Evolutionary conservation across 1,140 invertebrate genomes (phyloP).

Genomic region (Scaptomyza graminum): DNA sequence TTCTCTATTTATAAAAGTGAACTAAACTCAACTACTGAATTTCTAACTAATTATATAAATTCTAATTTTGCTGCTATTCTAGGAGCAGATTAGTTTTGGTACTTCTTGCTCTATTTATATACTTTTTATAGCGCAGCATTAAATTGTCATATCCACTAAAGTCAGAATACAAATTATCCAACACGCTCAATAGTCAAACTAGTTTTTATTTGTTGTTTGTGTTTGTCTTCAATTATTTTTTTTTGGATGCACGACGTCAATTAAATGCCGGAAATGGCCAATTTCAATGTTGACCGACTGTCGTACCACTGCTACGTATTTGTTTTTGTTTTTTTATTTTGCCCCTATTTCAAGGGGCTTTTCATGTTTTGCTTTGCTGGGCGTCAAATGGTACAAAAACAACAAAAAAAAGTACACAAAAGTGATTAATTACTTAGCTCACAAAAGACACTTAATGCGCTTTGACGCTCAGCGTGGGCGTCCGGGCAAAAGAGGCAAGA

Average conservation of each 20-base stretch:
- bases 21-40: not conserved
- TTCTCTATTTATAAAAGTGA: not conserved
- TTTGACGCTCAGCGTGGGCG: slow-evolving; percentile 57
- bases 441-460: slow-evolving; percentile 67
- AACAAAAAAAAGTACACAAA: slow-evolving; percentile 31
- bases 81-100: not conserved
- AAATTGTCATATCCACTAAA: slow-evolving; percentile 22
- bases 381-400: slow-evolving; percentile 48
- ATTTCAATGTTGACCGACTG: slow-evolving; percentile 68
- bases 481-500: slow-evolving; percentile 27
- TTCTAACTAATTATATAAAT: too few relatives aligned
- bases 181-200: too few relatives aligned
- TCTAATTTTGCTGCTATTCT: too few relatives aligned
- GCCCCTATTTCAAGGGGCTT: slow-evolving; percentile 67
- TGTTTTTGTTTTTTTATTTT: slow-evolving; percentile 29
- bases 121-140: not conserved
- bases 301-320: not conserved
- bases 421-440: slow-evolving; percentile 74
- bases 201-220: slow-evolving; percentile 52
- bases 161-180: slow-evolving; percentile 17
- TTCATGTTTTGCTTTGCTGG: slow-evolving; percentile 76
- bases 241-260: slow-evolving; percentile 71
- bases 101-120: not conserved
- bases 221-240: slow-evolving; percentile 63
- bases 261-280: slow-evolving; percentile 78